Conservation (phyloP, 2,113 vertebrate species). For the Baryphthengus martii region DNA sequence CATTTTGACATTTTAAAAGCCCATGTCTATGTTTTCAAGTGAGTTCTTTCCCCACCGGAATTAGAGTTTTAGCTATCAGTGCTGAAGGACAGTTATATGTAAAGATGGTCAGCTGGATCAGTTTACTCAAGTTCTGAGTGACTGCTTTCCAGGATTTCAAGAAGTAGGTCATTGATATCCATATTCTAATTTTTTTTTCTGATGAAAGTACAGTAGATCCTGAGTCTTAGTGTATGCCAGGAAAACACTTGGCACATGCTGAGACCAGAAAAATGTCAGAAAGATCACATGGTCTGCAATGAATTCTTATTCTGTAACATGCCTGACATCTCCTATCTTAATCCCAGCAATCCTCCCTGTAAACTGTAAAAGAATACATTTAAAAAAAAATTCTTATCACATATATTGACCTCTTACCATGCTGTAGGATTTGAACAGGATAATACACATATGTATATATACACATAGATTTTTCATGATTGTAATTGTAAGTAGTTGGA, state of each 20-base stretch:
- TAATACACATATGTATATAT: fast-evolving
- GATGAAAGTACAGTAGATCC: not conserved
- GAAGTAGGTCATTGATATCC: not conserved
- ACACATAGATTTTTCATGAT: not conserved
- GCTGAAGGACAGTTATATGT: not conserved
- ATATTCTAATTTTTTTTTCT: not conserved
- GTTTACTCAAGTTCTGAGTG: not conserved
- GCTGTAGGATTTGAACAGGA: not conserved
- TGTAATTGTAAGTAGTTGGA: not conserved
- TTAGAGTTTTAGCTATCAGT: slow-evolving; percentile 3
- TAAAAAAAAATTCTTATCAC: not conserved
- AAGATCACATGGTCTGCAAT: not conserved
- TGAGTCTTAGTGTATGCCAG: not conserved
- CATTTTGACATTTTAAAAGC: slow-evolving; percentile 39
- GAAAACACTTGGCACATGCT: not conserved
- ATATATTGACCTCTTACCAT: not conserved
- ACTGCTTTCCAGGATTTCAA: not conserved
- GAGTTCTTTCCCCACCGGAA: not conserved
- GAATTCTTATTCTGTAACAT: not conserved
- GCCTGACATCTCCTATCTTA: not conserved
- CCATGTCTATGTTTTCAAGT: slow-evolving; percentile 9
- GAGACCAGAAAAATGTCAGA: not conserved
- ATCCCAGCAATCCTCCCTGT: not conserved
- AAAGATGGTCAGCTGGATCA: not conserved
- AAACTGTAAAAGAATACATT: not conserved